Conservation (phyloP, 2,888 invertebrate genomes). For the Pollenia angustigena region DNA sequence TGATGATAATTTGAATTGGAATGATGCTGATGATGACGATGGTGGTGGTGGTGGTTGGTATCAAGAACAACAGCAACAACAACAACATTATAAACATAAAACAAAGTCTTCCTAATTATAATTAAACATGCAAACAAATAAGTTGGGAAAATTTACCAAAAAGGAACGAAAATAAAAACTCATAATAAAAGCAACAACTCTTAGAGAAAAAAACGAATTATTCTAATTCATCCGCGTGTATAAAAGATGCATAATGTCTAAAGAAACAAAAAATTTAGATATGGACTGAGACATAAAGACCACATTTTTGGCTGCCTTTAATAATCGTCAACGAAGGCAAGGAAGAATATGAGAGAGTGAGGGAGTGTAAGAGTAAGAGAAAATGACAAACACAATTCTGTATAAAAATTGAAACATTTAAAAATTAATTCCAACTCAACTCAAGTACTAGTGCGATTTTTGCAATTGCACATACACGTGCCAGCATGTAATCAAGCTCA, state of each 20-base stretch:
- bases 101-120: slow-evolving; percentile 66
- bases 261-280: not conserved
- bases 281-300: slow-evolving; percentile 21
- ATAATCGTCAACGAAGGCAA: not conserved
- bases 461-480: slow-evolving; percentile 62
- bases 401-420: slow-evolving; percentile 73
- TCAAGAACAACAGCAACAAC: slow-evolving; percentile 8
- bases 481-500: slow-evolving; percentile 68
- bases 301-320: slow-evolving; percentile 47
- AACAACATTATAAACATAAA: slow-evolving; percentile 23
- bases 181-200: slow-evolving; percentile 48
- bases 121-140: slow-evolving; percentile 73
- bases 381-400: slow-evolving; percentile 31
- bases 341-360: not conserved
- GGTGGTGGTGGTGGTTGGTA: slow-evolving; percentile 45
- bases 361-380: not conserved
- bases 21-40: slow-evolving; percentile 30
- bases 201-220: slow-evolving; percentile 70
- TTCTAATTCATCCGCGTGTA: slow-evolving; percentile 69
- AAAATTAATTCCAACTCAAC: slow-evolving; percentile 70
- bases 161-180: slow-evolving; percentile 29
- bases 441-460: slow-evolving; percentile 62
- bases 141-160: slow-evolving; percentile 43
- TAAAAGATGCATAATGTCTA: slow-evolving; percentile 48
- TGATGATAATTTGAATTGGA: slow-evolving; percentile 58